These are phyloP conservation scores for Cheilosia urbana DNA, from an alignment of 2,888 invertebrate species.

Conservation along the genomic window DNA sequence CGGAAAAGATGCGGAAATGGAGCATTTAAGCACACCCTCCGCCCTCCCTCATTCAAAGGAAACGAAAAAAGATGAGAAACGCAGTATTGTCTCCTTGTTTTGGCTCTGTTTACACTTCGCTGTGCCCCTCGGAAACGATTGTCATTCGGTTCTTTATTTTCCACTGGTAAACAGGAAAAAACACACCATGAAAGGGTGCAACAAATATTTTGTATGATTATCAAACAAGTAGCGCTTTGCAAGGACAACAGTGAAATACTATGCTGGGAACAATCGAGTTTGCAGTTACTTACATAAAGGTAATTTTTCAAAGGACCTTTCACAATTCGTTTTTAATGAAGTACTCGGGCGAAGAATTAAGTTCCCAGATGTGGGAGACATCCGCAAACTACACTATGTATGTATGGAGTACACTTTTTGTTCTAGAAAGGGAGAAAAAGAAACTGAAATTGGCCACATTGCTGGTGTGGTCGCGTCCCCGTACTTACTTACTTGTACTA, in stretches of 20 bases:
- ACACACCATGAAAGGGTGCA: background rate
- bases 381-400: constrained; percentile 14
- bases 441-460: constrained; percentile 12
- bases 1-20: constrained; percentile 7
- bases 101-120: background rate
- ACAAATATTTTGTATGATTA: constrained; percentile 18
- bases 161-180: background rate
- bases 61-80: background rate
- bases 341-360: constrained; percentile 19
- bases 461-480: background rate
- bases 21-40: background rate
- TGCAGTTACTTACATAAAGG: constrained; percentile 11
- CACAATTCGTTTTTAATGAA: constrained; percentile 23
- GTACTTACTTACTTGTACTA: constrained; percentile 7
- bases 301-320: constrained; percentile 15
- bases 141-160: background rate
- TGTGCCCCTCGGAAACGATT: constrained; percentile 3
- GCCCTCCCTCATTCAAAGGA: background rate
- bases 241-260: background rate
- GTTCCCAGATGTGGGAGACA: constrained; percentile 40
- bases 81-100: background rate
- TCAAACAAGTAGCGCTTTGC: background rate
- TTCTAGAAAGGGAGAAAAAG: background rate
- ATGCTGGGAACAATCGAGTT: background rate
- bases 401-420: background rate